phyloP scores from a whole-genome alignment of 2,113 vertebrate genomes.

The Ginglymostoma cirratum region DNA sequence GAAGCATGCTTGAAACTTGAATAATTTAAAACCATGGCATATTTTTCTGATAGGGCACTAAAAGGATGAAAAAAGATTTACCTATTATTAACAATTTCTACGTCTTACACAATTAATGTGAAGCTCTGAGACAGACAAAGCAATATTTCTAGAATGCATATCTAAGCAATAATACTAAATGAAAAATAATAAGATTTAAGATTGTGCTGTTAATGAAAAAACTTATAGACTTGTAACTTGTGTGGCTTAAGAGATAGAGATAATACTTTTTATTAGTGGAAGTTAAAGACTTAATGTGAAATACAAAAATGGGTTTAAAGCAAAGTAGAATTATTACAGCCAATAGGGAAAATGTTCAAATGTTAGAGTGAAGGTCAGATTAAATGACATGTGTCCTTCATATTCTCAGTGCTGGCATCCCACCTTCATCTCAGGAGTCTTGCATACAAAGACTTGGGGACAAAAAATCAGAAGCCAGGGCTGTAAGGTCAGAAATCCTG shows the following conservation, averaged over 20 bases:
- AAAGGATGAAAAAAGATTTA: background rate
- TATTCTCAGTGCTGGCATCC: no score
- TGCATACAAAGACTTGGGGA: background rate
- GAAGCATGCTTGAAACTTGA: background rate
- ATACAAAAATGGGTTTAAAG: background rate
- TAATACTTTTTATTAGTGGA: background rate
- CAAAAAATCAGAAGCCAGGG: background rate
- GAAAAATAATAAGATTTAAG: background rate
- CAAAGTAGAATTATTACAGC: background rate
- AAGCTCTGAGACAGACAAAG: background rate
- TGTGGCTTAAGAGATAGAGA: background rate
- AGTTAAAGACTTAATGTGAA: background rate
- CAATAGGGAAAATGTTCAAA: background rate
- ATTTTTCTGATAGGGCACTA: background rate
- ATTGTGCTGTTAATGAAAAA: background rate
- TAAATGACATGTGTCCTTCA: background rate
- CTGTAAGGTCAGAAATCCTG: background rate
- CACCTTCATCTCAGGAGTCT: background rate
- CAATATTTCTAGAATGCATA: background rate
- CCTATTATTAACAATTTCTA: background rate
- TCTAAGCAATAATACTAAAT: background rate
- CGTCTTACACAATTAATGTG: background rate
- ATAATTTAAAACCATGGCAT: background rate
- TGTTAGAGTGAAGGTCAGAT: background rate
- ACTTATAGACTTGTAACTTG: background rate